Conservation (phyloP, 2,113 vertebrate genomes). For the Miniopterus natalensis region DNA sequence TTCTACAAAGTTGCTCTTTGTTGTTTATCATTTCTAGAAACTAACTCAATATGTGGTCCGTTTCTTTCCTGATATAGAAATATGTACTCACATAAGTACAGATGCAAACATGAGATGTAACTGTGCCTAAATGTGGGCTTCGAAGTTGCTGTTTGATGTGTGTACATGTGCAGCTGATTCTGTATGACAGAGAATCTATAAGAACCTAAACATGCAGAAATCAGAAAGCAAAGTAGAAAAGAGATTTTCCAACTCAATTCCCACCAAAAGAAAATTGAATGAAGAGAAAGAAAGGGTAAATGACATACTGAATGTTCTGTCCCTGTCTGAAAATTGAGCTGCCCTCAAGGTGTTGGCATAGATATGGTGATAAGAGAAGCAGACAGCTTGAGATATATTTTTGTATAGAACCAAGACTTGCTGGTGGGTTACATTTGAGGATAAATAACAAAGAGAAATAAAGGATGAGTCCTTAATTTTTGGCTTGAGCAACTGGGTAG, state of each 20-base stretch:
- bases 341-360: neutral
- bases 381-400: neutral
- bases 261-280: neutral
- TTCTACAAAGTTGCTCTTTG: neutral
- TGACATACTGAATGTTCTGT: neutral
- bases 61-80: neutral
- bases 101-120: neutral
- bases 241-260: slow-evolving; percentile 12
- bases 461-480: neutral
- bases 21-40: neutral
- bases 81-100: neutral
- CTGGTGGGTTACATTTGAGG: neutral
- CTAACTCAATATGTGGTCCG: neutral
- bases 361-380: neutral
- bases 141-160: neutral
- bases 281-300: neutral
- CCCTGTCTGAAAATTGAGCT: neutral
- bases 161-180: neutral
- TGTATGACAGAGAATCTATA: neutral
- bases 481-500: neutral
- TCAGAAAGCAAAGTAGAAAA: neutral
- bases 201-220: neutral
- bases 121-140: neutral
- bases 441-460: neutral
- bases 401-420: neutral